Conservation (phyloP, 2,113 vertebrate genomes). For the Lophotis ruficrista region DNA sequence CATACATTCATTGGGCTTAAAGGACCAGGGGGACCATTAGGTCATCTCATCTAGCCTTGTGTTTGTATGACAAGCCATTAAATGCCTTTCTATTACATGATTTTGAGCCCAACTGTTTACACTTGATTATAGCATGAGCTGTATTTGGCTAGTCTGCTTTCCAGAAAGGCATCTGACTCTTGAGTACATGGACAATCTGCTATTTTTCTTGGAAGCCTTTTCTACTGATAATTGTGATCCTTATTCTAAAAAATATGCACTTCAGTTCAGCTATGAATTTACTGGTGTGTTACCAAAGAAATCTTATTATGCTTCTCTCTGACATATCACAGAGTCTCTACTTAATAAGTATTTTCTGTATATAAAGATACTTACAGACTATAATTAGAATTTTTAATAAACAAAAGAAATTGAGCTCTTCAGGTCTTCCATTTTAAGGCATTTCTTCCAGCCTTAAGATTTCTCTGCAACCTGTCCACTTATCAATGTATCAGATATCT, state of each 20-base stretch:
- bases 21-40: conserved; percentile 1
- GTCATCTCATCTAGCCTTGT: background rate
- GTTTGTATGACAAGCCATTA: background rate
- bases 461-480: background rate
- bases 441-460: background rate
- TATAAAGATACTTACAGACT: background rate
- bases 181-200: background rate
- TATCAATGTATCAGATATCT: background rate
- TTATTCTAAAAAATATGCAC: background rate
- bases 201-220: background rate
- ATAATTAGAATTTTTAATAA: background rate
- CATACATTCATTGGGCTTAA: background rate
- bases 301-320: background rate
- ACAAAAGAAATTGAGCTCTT: background rate
- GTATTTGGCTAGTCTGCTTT: background rate
- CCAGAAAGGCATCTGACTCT: background rate
- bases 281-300: background rate
- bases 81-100: background rate
- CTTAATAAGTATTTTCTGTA: background rate
- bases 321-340: background rate
- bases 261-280: background rate
- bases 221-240: background rate
- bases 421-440: background rate
- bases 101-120: background rate
- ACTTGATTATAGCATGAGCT: background rate